Evolutionary conservation across 2,888 invertebrate species (phyloP), one percentile per base, ranked within the genome.

Genomic region (Apotomis turbidana): DNA sequence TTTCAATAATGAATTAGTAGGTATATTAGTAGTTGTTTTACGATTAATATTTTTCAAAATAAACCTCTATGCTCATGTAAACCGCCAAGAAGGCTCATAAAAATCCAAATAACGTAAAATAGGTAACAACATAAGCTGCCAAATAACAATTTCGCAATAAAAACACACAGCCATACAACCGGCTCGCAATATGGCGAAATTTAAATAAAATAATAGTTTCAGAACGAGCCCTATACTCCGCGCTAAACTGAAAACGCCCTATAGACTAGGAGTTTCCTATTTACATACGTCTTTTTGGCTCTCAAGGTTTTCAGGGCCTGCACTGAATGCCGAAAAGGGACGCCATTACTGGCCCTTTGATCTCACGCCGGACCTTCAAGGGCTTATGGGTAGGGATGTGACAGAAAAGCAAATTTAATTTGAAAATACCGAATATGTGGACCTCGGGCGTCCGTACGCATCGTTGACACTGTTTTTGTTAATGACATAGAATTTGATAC

Each of bases 181-280:
- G 77, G 78, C 78, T 77, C 75, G 78, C 81, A 79, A 82, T 85
- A 83, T 80, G 79, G 80, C 78, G 75, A 79, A 85, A 87, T 87
- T 87, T 87, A 86, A 87, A 87, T 87, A 87, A 87, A 85, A 85
- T 84, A 86, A 87, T 85, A 87, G 86, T 84, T 84, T 80, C 75
- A 60, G 58, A 76, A 76, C 74, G 58, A 70, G 74, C 72, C 76
- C 74, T 76, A 75, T 74, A 44, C 36, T 13, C 13, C 2, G 27
- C 8, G 41, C 44, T n/a, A 41, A 6, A 5, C 44, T 27, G 44
- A 55, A 49, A 64, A 44, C 15, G 55, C 44, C 52, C 41, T 10
- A 46, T 55, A n/a, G 6, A 13, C 8, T 44, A 27, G 5, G 8
- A 12, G 13, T 1, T 44, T 54, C 64, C 12, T 41, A 27, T 44